phyloP scores from a whole-genome alignment of 1,140 invertebrate species.

The Drosophila auraria region DNA sequence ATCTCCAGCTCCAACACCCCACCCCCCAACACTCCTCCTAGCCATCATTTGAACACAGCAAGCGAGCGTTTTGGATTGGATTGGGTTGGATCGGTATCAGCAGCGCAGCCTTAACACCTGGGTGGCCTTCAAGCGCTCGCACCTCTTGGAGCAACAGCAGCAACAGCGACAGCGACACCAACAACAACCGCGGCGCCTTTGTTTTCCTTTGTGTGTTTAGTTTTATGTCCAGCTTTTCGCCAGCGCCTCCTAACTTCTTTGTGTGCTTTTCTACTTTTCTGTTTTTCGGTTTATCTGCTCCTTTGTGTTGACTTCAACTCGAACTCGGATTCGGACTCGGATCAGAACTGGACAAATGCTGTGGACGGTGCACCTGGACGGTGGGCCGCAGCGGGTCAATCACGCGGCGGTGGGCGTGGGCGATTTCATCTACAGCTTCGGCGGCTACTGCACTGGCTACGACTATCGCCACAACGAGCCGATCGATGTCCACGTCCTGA shows the following conservation, averaged over 20 bases:
- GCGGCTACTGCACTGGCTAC: slow-evolving; percentile 94
- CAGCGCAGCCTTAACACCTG: slow-evolving; percentile 36
- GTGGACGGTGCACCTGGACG: slow-evolving; percentile 94
- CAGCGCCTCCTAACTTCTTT: slow-evolving; percentile 16
- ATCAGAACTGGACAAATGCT: slow-evolving; percentile 85
- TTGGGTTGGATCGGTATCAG: slow-evolving; percentile 13
- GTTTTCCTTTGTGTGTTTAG: slow-evolving; percentile 30
- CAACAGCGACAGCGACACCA: neutral
- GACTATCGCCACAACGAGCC: slow-evolving; percentile 89
- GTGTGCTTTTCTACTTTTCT: slow-evolving; percentile 8
- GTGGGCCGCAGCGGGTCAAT: slow-evolving; percentile 90
- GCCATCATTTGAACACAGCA: slow-evolving; percentile 2
- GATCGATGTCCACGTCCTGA: slow-evolving; percentile 95
- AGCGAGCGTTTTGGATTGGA: slow-evolving; percentile 12
- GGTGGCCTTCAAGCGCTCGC: slow-evolving; percentile 41
- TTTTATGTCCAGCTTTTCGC: neutral
- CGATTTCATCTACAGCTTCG: slow-evolving; percentile 95
- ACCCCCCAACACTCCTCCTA: neutral
- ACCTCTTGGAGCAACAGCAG: slow-evolving; percentile 18
- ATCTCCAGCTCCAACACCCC: slow-evolving; percentile 8
- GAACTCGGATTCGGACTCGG: neutral
- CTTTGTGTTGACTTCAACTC: neutral
- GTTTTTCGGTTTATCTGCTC: neutral
- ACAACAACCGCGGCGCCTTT: slow-evolving; percentile 22
- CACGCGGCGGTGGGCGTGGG: slow-evolving; percentile 95